phyloP scores from a whole-genome alignment of 2,888 invertebrate species.

The Leptopilina syphax region DNA sequence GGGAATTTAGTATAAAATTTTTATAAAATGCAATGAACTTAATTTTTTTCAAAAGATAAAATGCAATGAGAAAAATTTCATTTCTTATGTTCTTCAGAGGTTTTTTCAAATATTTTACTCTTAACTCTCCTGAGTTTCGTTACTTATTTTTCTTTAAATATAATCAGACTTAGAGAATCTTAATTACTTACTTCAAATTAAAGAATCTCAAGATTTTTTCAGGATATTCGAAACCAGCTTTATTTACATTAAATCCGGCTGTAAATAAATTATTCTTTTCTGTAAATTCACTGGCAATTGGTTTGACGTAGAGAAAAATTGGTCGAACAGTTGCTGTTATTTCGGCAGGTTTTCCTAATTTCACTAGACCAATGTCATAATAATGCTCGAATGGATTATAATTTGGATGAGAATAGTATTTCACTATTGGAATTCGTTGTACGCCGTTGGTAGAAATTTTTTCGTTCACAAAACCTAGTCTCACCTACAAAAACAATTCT shows the following conservation, averaged over 20 bases:
- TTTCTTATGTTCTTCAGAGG: too few species aligned
- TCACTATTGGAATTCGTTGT: conserved; percentile 62
- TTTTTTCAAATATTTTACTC: not conserved
- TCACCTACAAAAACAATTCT: conserved; percentile 59
- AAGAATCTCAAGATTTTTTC: conserved; percentile 63
- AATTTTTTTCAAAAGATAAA: too few species aligned
- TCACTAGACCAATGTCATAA: conserved; percentile 69
- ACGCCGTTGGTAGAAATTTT: conserved; percentile 44
- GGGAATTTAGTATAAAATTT: too few species aligned
- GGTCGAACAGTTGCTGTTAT: conserved; percentile 62
- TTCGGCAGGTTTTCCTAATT: conserved; percentile 56
- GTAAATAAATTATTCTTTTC: conserved; percentile 60
- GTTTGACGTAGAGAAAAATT: conserved; percentile 66
- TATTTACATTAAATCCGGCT: conserved; percentile 68
- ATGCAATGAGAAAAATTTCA: too few species aligned
- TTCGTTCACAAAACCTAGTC: conserved; percentile 65
- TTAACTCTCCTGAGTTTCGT: not conserved
- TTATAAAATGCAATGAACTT: too few species aligned
- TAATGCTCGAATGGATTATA: conserved; percentile 64
- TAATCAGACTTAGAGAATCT: not conserved
- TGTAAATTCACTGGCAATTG: conserved; percentile 49
- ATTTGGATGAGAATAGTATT: conserved; percentile 63
- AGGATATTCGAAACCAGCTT: conserved; percentile 52
- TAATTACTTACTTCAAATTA: conserved; percentile 61
- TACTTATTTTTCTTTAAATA: not conserved